Evolutionary conservation across 2,888 invertebrate species (phyloP), one percentile per base, ranked within the genome.

Genomic region (Agrochola circellaris): DNA sequence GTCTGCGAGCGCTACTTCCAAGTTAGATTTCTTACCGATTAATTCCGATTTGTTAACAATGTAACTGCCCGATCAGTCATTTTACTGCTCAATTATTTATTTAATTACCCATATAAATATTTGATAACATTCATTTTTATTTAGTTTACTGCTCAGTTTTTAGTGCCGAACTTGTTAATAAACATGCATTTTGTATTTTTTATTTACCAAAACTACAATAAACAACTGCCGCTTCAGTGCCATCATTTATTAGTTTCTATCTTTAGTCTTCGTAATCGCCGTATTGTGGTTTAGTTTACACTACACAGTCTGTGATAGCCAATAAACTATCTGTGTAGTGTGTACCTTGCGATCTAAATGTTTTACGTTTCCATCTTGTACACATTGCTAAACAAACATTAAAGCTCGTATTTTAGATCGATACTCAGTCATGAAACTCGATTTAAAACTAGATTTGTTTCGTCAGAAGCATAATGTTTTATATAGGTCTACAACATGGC

Each of bases 271-370:
- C 9, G 48, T 69, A 23, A 60, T 38, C 15, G 38, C 62, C 26
- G 51, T 73, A 60, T 42, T 61, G 54, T 75, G 48, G 48, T 23
- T 13, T 26, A 68, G 75, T 61, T 77, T 51, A 77, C n/a, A n/a
- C n/a, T 73, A 1, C 20, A 20, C 48, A 30, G 80, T 26, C 54
- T 83, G 34, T 42, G 54, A 61, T 61, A 67, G 34, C 23, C 17
- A 54, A 56, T 67, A 56, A 58, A 64, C 30, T 84, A 79, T 66
- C 58, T 61, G 54, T 58, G 56, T 64, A 38, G 15, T 45, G 7
- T 38, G 42, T 42, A 54, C 60, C 74, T 34, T n/a, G 15, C 42
- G 42, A 45, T 76, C 75, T 54, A 77, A 61, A 34, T 67, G 42
- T 38, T 17, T 15, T 23, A 38, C 23, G 20, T 61, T 60, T 61